Conservation (phyloP, 2,888 invertebrate genomes). For the Nebria salina region DNA sequence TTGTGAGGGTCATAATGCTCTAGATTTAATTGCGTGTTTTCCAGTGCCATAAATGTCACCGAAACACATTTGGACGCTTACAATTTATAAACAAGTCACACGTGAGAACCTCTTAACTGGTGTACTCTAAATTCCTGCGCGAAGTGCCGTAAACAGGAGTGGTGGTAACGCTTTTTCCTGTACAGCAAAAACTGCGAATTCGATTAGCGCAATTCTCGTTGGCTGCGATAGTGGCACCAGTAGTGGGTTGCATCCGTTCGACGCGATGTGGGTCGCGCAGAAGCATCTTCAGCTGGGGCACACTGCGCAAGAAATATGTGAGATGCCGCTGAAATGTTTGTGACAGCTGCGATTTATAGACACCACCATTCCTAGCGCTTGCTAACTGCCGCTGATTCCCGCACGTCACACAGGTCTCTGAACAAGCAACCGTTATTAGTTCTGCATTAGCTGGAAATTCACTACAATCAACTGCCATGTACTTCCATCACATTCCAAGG, state of each 20-base stretch:
- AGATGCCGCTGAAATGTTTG: conserved; percentile 37
- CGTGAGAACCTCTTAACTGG: conserved; percentile 29
- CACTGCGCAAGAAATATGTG: conserved; percentile 18
- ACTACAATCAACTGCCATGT: not conserved
- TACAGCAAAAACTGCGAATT: conserved; percentile 31
- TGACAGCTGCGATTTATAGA: conserved; percentile 45
- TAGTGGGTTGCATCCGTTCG: not conserved
- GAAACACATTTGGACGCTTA: conserved; percentile 1
- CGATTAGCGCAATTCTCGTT: conserved; percentile 30
- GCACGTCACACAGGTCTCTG: conserved; percentile 31
- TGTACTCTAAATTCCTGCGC: conserved; percentile 27
- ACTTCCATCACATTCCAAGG: not conserved
- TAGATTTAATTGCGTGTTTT: not conserved
- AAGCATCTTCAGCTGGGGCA: not conserved
- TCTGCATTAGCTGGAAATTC: conserved; percentile 20
- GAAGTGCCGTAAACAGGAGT: conserved; percentile 33
- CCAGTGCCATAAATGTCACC: not conserved
- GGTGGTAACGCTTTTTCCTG: conserved; percentile 22
- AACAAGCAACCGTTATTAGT: conserved; percentile 41
- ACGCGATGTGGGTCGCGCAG: conserved; percentile 17
- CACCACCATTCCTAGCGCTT: not conserved
- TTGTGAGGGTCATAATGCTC: not conserved
- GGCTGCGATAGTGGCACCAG: not conserved
- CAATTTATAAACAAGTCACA: conserved; percentile 17
- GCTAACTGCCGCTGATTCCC: conserved; percentile 17